phyloP scores from a whole-genome alignment of 2,888 invertebrate species.

The Euproctis similis region DNA sequence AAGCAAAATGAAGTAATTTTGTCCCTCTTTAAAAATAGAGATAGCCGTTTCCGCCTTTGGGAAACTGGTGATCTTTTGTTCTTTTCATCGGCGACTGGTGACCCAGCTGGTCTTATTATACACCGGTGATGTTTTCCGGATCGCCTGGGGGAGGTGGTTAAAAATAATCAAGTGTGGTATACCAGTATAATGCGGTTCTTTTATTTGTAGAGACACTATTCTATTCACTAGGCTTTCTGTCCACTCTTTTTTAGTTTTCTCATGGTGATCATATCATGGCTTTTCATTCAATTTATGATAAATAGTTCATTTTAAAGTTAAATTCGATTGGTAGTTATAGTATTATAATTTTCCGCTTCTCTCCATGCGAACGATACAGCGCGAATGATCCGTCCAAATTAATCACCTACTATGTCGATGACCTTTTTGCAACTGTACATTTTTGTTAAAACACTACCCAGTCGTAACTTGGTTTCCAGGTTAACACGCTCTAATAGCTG shows the following conservation, averaged over 20 bases:
- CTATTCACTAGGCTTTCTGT: neutral
- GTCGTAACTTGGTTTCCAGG: conserved; percentile 11
- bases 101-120: conserved; percentile 34
- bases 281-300: too few relatives aligned
- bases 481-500: conserved; percentile 9
- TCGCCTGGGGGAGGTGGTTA: too few relatives aligned
- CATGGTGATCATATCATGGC: too few relatives aligned
- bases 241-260: too few relatives aligned
- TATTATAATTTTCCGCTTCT: neutral
- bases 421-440: conserved; percentile 8
- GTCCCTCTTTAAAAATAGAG: conserved; percentile 59
- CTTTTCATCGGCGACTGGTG: conserved; percentile 33
- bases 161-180: too few relatives aligned
- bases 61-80: conserved; percentile 57
- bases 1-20: conserved; percentile 41
- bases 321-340: too few relatives aligned
- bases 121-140: conserved; percentile 20
- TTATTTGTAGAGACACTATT: conserved; percentile 13
- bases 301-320: too few relatives aligned
- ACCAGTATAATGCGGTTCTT: too few relatives aligned
- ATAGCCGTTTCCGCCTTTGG: conserved; percentile 62
- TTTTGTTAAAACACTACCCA: conserved; percentile 7
- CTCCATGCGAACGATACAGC: neutral
- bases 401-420: conserved; percentile 5
- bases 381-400: neutral